Evolutionary conservation across 2,888 invertebrate species (phyloP), one percentile per base, ranked within the genome.

Genomic region (Ophion ellenae): DNA sequence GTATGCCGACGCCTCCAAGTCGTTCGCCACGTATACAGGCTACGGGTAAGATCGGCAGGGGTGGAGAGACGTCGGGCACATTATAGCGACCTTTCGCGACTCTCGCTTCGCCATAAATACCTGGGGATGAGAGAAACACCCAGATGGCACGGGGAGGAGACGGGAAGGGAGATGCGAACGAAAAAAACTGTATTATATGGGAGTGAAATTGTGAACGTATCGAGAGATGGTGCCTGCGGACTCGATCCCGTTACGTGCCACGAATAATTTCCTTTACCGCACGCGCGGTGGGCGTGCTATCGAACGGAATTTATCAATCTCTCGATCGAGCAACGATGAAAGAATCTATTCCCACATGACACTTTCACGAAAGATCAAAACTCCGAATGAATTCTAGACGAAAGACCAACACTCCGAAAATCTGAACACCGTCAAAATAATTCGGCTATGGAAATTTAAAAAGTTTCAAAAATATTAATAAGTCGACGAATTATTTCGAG

Each of bases 41-140:
- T 40, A 40, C 40, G 40, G 9, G 40, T 4, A 9, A 7, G 40
- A 40, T 40, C 40, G 40, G 40, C 0, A 5, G 40, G 40, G 40
- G 40, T 9, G 40, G 40, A 9, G 7, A 9, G 9, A 9, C 7
- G 40, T 6, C 9, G 40, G 14, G 59, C 74, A 85, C 71, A 67
- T 71, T 61, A 59, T 61, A 45, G 79, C 70, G 71, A 75, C 59
- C 75, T 74, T 67, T 61, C 57, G 53, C 74, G 70, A 45, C 75
- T 74, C 67, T 61, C 57, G 53, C 74, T 59, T 61, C 59, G 67
- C 36, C 74, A 81, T 74, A 81, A 81, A 81, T 67, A 81, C 81
- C 40, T 73, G 66, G 17, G 28, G 45, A 64, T 47, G 59, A 81
- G 73, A 40, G 73, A 74, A 9, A 40, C 40, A 40, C 40, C 6